A percentile compares a stretch with the other conserved stretches of the same genome.
Conservation (phyloP, 2,888 invertebrate genomes). For the Dinocampus coccinellae region DNA sequence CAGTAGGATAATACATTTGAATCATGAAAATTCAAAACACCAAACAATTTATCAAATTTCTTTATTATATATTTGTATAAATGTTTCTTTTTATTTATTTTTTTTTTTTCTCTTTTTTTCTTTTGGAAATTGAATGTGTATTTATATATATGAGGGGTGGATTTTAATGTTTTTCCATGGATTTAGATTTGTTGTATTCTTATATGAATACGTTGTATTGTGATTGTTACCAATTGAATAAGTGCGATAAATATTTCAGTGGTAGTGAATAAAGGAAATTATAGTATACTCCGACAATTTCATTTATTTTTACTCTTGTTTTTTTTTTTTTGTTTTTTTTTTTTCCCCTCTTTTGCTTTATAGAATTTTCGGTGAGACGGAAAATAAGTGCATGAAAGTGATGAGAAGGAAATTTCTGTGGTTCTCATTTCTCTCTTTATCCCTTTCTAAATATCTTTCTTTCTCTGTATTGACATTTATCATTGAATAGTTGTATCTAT, state of each 20-base stretch:
- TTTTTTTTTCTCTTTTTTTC: no score
- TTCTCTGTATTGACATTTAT: background rate
- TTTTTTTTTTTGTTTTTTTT: no score
- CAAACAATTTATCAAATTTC: slow-evolving; percentile 10
- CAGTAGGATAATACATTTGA: slow-evolving; percentile 31
- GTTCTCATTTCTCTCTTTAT: no score
- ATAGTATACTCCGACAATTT: no score
- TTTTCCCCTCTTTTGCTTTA: no score
- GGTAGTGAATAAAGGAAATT: no score
- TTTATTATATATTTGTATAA: background rate
- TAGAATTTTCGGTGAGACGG: background rate
- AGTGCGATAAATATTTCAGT: background rate
- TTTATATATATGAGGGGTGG: background rate
- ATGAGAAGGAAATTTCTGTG: slow-evolving; percentile 24
- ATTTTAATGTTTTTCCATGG: background rate
- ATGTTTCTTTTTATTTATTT: background rate
- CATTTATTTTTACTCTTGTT: background rate
- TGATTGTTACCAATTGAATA: background rate
- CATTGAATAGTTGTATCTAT: background rate
- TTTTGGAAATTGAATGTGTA: background rate
- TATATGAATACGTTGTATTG: background rate
- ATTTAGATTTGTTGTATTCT: background rate
- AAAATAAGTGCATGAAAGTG: background rate
- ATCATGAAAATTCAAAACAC: slow-evolving; percentile 30
- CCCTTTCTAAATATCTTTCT: no score